Percentiles rank a stretch among this genome's conserved stretches.
Evolutionary conservation across 2,797 vertebrate genomes (phyloP).

Genomic region (Coccyzus lansbergi): DNA sequence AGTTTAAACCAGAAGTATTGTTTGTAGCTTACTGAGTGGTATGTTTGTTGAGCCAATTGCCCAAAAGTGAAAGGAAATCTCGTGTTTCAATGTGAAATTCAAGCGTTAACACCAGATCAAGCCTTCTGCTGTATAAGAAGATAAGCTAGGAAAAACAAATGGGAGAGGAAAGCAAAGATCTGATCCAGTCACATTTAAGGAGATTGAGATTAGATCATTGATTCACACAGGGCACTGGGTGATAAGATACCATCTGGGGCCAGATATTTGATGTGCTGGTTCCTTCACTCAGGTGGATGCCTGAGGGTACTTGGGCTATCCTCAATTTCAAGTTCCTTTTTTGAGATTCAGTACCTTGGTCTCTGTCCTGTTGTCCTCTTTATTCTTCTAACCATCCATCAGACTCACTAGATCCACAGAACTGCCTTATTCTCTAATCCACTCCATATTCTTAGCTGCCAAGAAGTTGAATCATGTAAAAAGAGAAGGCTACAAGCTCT

Average conservation of each 20-base stretch:
- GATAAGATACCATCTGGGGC: not conserved
- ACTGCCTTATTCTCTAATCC: not conserved
- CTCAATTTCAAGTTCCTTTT: not conserved
- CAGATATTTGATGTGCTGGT: not conserved
- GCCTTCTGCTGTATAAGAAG: not conserved
- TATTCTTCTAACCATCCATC: not conserved
- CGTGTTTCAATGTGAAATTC: not conserved
- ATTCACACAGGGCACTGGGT: not conserved
- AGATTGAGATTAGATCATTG: not conserved
- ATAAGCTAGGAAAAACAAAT: not conserved
- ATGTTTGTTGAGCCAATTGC: not conserved
- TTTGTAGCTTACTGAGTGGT: not conserved
- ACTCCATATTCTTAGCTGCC: not conserved
- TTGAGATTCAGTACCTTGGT: not conserved
- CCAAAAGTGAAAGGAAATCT: not conserved
- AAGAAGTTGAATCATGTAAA: not conserved
- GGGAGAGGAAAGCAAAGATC: not conserved
- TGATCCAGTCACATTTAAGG: not conserved
- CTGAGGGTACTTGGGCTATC: not conserved
- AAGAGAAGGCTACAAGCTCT: not conserved
- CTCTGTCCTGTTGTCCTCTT: not conserved
- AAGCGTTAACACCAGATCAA: not conserved
- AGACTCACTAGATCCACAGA: not conserved
- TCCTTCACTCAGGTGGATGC: not conserved
- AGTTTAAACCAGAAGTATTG: not conserved